Conservation (phyloP, 1,140 invertebrate genomes). For the Coenobita brevimanus region DNA sequence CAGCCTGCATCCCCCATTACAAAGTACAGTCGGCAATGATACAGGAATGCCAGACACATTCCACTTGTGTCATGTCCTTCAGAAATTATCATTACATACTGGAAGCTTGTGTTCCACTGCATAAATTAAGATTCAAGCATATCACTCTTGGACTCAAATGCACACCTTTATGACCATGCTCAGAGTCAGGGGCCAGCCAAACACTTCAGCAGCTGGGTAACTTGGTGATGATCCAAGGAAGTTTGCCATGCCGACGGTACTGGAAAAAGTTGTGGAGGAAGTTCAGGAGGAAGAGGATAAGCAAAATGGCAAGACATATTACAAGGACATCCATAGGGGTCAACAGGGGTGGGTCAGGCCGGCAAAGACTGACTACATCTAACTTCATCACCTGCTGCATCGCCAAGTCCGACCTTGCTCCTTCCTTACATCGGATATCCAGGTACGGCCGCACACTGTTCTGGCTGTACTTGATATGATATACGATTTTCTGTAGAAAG, state of each 20-base stretch:
- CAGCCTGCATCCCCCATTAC: no score
- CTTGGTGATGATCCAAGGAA: constrained; percentile 68
- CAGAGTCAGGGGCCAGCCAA: no score
- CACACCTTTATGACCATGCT: no score
- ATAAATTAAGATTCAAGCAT: no score
- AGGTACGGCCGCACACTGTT: background rate
- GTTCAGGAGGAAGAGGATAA: constrained; percentile 50
- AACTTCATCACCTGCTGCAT: constrained; percentile 37
- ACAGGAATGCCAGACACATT: no score
- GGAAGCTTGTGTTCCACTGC: no score
- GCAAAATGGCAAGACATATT: constrained; percentile 51
- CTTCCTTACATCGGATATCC: constrained; percentile 36
- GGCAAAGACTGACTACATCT: constrained; percentile 38
- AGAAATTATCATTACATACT: no score
- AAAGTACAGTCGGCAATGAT: no score
- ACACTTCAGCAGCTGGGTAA: constrained; percentile 52
- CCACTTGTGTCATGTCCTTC: no score
- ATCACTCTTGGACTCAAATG: no score
- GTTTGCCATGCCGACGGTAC: constrained; percentile 61
- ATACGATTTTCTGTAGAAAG: constrained; percentile 25
- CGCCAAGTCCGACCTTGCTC: background rate
- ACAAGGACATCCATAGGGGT: constrained; percentile 54
- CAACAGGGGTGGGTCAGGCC: constrained; percentile 39
- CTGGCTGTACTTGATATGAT: background rate
- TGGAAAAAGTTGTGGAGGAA: constrained; percentile 63